phyloP scores from a whole-genome alignment of 2,888 invertebrate species.

The Aromia moschata region DNA sequence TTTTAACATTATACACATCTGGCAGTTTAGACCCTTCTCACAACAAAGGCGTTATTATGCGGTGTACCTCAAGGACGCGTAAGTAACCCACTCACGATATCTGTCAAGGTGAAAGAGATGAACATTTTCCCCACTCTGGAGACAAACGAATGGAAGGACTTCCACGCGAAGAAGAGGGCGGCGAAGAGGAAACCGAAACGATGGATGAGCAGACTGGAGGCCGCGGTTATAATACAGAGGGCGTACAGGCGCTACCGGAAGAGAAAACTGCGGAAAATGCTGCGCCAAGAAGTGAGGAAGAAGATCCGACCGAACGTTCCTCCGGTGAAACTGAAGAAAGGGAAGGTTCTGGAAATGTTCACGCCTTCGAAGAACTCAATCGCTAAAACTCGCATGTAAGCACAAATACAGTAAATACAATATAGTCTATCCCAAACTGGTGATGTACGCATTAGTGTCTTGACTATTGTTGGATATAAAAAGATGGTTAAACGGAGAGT shows the following conservation, averaged over 20 bases:
- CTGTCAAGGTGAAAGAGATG: not conserved
- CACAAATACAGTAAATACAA: too few relatives aligned
- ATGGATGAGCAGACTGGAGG: conserved; percentile 26
- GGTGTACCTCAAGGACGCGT: not conserved
- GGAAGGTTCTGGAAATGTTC: conserved; percentile 14
- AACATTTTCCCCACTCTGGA: not conserved
- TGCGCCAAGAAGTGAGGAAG: conserved; percentile 11
- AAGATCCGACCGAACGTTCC: conserved; percentile 4
- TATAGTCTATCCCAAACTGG: too few relatives aligned
- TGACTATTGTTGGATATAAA: too few relatives aligned
- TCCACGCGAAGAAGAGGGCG: not conserved
- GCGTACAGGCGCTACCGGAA: conserved; percentile 35
- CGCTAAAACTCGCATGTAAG: conserved; percentile 3
- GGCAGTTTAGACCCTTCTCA: too few relatives aligned
- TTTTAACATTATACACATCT: too few relatives aligned
- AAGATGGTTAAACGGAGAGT: too few relatives aligned
- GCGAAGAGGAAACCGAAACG: not conserved
- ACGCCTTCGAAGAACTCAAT: not conserved
- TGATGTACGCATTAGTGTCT: too few relatives aligned
- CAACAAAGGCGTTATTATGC: too few relatives aligned
- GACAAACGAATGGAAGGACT: not conserved
- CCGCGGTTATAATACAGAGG: conserved; percentile 38
- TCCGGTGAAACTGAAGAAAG: not conserved
- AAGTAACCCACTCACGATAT: not conserved
- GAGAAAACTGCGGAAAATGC: conserved; percentile 20